Base-by-base conservation (phyloP, 1,140 invertebrate genomes). In the Prorops nasuta region DNA sequence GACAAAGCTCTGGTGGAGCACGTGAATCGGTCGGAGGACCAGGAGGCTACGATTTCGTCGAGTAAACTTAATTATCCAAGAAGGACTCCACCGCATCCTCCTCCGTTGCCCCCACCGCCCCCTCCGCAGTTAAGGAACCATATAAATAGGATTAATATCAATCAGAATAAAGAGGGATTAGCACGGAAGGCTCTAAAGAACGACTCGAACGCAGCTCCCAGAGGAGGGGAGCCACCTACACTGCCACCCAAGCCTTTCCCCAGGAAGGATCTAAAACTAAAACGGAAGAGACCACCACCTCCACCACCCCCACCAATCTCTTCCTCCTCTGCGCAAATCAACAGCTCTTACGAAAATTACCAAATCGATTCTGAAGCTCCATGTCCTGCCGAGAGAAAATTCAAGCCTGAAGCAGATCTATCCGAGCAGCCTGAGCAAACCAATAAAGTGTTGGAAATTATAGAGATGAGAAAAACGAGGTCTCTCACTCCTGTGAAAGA, bases 231-330 rank as follows among this genome's bases (percentile, higher is more conserved):
- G 31, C 44, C 53, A 7, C 66, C 72, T 10, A n/a, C 56, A 4
- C 40, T 74, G 2, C 71, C 74, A 1, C 74, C 74, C 0, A 77
- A 74, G 46, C 74, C 74, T 1, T 42, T 71, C 44, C 74, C 74
- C 3, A 50, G 74, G 8, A 76, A 69, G 19, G 74, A 76, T 15
- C 41, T 67, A 0, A 73, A 72, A 41, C 38, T 56, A 2, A 72
- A 66, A 14, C 59, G 72, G 12, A 79, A 79, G 46, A 69, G 76
- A 40, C 69, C 76, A 19, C 76, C 77, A 0, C 78, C 77, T 1
- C 78, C 78, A 1, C 77, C 77, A 0, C 77, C 77, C 4, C 76
- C 76, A 1, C 72, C 74, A 3, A 48, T 56, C 16, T 21, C 41
- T 40, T 8, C 19, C 44, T 16, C 22, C 31, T 35, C 46, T 20